phyloP scores from a whole-genome alignment of 2,113 vertebrate genomes.

The Psammodynastes pulverulentus region DNA sequence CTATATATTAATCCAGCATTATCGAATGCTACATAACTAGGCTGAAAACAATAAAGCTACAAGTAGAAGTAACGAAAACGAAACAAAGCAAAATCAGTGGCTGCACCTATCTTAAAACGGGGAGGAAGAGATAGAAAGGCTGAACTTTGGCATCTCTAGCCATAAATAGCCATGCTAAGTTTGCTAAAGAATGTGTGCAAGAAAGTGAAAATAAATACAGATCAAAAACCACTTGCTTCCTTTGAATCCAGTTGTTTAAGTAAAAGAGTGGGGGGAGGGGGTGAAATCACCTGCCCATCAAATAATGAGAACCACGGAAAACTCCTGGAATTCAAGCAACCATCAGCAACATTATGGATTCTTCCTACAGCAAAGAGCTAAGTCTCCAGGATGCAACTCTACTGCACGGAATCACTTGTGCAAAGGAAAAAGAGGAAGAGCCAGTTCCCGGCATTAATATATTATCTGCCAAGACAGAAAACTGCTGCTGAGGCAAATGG shows the following conservation, averaged over 20 bases:
- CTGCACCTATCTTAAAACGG: background rate
- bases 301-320: background rate
- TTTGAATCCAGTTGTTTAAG: background rate
- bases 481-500: background rate
- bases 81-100: background rate
- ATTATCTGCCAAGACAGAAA: conserved; percentile 1
- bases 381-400: too few relatives aligned
- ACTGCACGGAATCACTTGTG: background rate
- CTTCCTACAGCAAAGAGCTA: background rate
- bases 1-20: background rate
- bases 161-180: background rate
- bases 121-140: background rate
- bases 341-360: background rate
- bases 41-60: background rate
- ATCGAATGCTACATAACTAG: background rate
- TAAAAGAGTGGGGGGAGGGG: background rate
- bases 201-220: background rate
- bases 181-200: background rate
- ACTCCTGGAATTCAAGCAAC: background rate
- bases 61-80: background rate
- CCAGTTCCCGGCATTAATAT: background rate
- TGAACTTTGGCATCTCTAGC: background rate
- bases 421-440: background rate
- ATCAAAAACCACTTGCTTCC: background rate
- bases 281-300: background rate